phyloP scores from a whole-genome alignment of 1,140 invertebrate species.

The Euborellia annulipes region DNA sequence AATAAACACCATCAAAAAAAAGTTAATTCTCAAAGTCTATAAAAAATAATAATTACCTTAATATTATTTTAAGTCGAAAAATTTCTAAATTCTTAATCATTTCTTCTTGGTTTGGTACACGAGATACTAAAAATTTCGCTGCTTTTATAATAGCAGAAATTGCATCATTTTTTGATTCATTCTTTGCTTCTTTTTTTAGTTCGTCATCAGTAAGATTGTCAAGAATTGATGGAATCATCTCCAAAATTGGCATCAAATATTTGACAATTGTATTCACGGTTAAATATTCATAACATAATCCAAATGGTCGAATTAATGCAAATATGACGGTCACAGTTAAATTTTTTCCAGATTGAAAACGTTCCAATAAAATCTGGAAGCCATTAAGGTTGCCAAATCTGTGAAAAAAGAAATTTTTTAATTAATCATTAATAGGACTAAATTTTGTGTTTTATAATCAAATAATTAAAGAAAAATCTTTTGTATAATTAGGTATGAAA shows the following conservation, averaged over 20 bases:
- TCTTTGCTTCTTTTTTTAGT: slow-evolving; percentile 90
- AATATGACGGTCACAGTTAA: slow-evolving; percentile 66
- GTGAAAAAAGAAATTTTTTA: too few relatives aligned
- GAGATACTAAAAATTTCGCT: slow-evolving; percentile 70
- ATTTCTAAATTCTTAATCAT: slow-evolving; percentile 81
- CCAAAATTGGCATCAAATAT: slow-evolving; percentile 88
- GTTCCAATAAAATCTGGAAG: slow-evolving; percentile 72
- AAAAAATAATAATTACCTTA: slow-evolving; percentile 32
- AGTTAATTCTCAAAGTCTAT: not conserved
- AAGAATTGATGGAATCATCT: slow-evolving; percentile 78
- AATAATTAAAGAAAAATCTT: too few relatives aligned
- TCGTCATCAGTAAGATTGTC: slow-evolving; percentile 95
- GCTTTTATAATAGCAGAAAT: slow-evolving; percentile 80
- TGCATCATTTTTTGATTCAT: slow-evolving; percentile 85
- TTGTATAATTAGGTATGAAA: too few relatives aligned
- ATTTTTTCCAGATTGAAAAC: slow-evolving; percentile 61
- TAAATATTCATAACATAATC: slow-evolving; percentile 79
- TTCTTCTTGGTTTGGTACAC: slow-evolving; percentile 64
- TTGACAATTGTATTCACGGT: slow-evolving; percentile 80
- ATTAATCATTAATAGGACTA: slow-evolving; percentile 7
- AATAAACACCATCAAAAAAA: too few relatives aligned
- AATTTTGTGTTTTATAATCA: not conserved
- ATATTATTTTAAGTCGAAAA: slow-evolving; percentile 91
- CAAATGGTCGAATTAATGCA: slow-evolving; percentile 78
- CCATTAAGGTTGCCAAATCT: slow-evolving; percentile 78